Evolutionary conservation across 2,888 invertebrate species (phyloP), one percentile per base, ranked within the genome.

Genomic region (Drosophila kokeensis): DNA sequence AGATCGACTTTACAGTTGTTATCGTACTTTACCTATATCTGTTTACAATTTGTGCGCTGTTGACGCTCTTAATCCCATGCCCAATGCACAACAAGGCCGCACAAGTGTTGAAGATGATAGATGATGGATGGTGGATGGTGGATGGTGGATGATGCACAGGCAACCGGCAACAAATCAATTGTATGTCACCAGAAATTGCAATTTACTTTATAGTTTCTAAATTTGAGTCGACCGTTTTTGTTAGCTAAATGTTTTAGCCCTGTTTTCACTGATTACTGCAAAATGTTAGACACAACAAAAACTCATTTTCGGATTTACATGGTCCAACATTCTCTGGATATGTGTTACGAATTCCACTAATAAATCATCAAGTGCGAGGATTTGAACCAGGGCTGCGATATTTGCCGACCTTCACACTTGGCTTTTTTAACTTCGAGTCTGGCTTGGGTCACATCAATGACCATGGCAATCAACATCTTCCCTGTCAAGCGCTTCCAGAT

Each of bases 21-120:
- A 68, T 69, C 55, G 69, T 49, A 49, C 69, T 11, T 69, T 68
- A 11, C n/a, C 40, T 40, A 29, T 69, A 50, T 69, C 30, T 57
- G 69, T 42, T 58, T 50, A 69, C 57, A 68, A 27, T 15, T 24
- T n/a, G 30, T 38, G 49, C 64, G 63, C 38, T 36, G 64, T 27
- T 48, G 48, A n/a, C 45, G 67, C 45, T 24, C 7, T 24, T 29
- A 34, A 15, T 18, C 29, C 42, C 50, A 34, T 34, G 27, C 49
- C 38, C 65, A 50, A 21, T 29, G 42, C 30, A 21, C 30, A 18
- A n/a, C 24, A 53, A 55, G 61, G 58, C 40, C 40, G 18, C 32
- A 40, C 13, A 42, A 45, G 24, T 48, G 34, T 45, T 52, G 40
- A 45, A 15, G 27, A 42, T 66, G 29, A 24, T 34, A 7, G 42